Evolutionary conservation across 2,888 invertebrate species (phyloP).

Genomic region (Lingula anatina): DNA sequence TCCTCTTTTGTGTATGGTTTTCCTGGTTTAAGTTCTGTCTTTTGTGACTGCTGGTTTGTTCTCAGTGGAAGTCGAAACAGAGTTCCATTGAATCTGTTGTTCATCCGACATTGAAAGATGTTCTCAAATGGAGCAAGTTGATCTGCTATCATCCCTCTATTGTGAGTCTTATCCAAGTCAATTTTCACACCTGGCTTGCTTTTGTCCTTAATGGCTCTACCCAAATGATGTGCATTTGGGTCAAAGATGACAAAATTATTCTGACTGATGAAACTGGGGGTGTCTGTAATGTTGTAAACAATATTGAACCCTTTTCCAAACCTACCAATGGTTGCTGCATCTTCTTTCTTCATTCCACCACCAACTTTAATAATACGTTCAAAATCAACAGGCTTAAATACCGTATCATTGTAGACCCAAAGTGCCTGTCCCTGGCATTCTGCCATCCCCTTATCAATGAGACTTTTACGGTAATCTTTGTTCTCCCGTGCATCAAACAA

Average conservation of each 20-base stretch:
- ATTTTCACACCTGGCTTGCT: slow-evolving; percentile 3
- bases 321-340: slow-evolving; percentile 4
- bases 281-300: slow-evolving; percentile 6
- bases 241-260: slow-evolving; percentile 3
- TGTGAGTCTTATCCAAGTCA: not conserved
- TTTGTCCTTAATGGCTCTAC: not conserved
- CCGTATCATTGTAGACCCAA: slow-evolving; percentile 4
- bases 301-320: slow-evolving; percentile 8
- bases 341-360: slow-evolving; percentile 6
- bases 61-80: slow-evolving; percentile 7
- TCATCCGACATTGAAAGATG: slow-evolving; percentile 5
- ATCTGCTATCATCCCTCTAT: not conserved
- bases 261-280: slow-evolving; percentile 4
- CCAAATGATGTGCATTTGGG: slow-evolving; percentile 3
- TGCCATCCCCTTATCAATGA: not conserved
- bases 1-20: too few species aligned
- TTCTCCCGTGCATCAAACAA: slow-evolving; percentile 38
- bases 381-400: slow-evolving; percentile 7
- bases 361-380: slow-evolving; percentile 3
- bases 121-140: slow-evolving; percentile 6
- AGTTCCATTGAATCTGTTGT: slow-evolving; percentile 5
- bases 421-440: slow-evolving; percentile 4
- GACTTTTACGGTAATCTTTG: too few species aligned
- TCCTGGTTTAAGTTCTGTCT: too few species aligned
- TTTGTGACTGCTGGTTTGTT: slow-evolving; percentile 1